phyloP scores from a whole-genome alignment of 2,797 vertebrate species.

The Enteromius mattozi region DNA sequence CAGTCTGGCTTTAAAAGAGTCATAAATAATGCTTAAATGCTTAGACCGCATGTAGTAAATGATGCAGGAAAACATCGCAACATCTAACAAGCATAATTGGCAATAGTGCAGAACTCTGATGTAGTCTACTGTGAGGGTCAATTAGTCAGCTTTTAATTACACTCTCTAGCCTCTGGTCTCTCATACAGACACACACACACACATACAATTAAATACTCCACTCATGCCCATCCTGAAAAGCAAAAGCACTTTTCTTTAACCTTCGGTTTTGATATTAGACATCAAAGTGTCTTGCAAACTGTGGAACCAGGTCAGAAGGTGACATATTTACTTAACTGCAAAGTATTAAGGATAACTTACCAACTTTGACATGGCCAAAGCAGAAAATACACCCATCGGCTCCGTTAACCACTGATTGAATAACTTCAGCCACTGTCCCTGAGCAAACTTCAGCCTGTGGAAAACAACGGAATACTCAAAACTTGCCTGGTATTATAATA shows the following conservation, averaged over 20 bases:
- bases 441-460: conserved; percentile 93
- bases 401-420: conserved; percentile 97
- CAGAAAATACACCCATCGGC: conserved; percentile 98
- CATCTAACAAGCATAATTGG: conserved; percentile 40
- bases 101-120: conserved; percentile 60
- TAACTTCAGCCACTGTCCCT: conserved; percentile 95
- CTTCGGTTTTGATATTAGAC: background rate
- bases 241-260: conserved; percentile 9
- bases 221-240: conserved; percentile 10
- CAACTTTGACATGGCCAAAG: conserved; percentile 95
- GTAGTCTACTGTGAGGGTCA: conserved; percentile 67
- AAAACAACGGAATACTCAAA: conserved; percentile 13
- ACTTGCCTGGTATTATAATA: background rate
- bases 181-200: conserved; percentile 21
- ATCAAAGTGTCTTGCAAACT: conserved; percentile 15
- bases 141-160: conserved; percentile 79
- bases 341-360: conserved; percentile 76
- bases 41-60: conserved; percentile 27
- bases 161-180: conserved; percentile 66
- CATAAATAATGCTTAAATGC: conserved; percentile 35
- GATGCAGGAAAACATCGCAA: conserved; percentile 30
- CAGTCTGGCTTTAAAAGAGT: conserved; percentile 9
- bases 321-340: conserved; percentile 8
- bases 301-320: conserved; percentile 22
- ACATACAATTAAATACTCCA: conserved; percentile 19